Conservation (phyloP, 2,113 vertebrate species). For the Microtus ochrogaster region DNA sequence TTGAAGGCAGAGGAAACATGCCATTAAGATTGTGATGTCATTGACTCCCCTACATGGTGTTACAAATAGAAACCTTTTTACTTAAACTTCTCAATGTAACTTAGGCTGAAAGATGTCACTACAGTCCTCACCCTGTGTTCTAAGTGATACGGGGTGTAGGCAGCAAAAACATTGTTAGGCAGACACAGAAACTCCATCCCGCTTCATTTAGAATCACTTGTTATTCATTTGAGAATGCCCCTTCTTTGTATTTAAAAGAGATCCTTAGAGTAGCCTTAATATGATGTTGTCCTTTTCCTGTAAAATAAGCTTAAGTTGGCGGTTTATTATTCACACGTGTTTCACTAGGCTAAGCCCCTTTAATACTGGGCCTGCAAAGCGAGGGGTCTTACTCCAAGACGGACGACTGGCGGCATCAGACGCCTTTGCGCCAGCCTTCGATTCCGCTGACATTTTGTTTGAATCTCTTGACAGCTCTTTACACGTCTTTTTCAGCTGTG, state of each 20-base stretch:
- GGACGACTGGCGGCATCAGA: background rate
- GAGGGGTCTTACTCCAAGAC: background rate
- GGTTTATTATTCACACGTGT: slow-evolving; percentile 31
- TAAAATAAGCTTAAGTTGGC: slow-evolving; percentile 55
- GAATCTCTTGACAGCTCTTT: background rate
- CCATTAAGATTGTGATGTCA: slow-evolving; percentile 3
- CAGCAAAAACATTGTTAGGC: slow-evolving; percentile 17
- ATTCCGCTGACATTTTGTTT: slow-evolving; percentile 15
- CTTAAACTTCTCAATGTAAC: slow-evolving; percentile 36
- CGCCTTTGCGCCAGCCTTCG: background rate
- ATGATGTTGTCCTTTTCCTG: slow-evolving; percentile 60
- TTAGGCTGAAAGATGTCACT: background rate
- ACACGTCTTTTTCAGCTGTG: background rate
- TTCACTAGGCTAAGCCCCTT: slow-evolving; percentile 19
- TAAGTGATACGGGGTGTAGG: background rate
- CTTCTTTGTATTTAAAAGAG: slow-evolving; percentile 66
- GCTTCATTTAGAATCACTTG: slow-evolving; percentile 67
- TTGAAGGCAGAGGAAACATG: background rate
- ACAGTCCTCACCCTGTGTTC: background rate
- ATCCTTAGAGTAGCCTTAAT: slow-evolving; percentile 56
- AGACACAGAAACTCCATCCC: slow-evolving; percentile 26
- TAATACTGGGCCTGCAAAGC: background rate
- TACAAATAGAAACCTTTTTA: background rate
- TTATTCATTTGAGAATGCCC: slow-evolving; percentile 60
- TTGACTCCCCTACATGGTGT: background rate